A percentile compares a stretch with the other conserved stretches of the same genome.
These are phyloP conservation scores for Rhinichthys osculus DNA, from an alignment of 2,797 vertebrate species.

Conservation along the genomic window DNA sequence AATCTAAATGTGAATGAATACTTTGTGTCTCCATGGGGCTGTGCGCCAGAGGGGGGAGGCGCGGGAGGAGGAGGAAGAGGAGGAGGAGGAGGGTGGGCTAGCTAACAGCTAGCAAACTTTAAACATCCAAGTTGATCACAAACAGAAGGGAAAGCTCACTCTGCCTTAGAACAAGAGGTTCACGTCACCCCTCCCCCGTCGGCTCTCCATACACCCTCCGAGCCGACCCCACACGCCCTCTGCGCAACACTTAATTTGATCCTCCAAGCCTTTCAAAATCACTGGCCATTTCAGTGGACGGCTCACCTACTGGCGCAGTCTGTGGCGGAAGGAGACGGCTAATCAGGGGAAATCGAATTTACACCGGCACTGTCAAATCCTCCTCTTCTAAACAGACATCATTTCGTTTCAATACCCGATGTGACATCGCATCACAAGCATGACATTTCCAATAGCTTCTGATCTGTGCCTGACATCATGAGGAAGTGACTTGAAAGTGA, in stretches of 20 bases:
- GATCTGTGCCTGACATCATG: constrained; percentile 49
- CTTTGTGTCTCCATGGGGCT: constrained; percentile 83
- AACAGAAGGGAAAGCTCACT: constrained; percentile 80
- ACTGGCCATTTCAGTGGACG: constrained; percentile 66
- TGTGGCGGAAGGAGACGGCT: constrained; percentile 15
- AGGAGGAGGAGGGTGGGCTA: constrained; percentile 67
- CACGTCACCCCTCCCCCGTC: constrained; percentile 45
- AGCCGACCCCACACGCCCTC: constrained; percentile 57
- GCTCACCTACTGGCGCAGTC: constrained; percentile 44
- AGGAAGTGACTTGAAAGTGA: constrained; percentile 57
- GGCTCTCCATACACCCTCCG: constrained; percentile 51
- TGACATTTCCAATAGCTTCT: constrained; percentile 31
- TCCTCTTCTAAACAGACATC: constrained; percentile 38
- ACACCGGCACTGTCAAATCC: constrained; percentile 37
- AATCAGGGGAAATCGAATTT: constrained; percentile 54
- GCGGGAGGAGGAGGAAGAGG: constrained; percentile 58
- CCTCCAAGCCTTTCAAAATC: constrained; percentile 71
- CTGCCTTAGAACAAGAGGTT: constrained; percentile 71
- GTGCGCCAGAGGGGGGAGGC: constrained; percentile 64
- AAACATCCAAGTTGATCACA: constrained; percentile 83
- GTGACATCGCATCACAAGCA: constrained; percentile 41
- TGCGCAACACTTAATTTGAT: constrained; percentile 74
- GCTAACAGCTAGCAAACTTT: constrained; percentile 80
- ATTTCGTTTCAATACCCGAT: constrained; percentile 34
- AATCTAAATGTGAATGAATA: constrained; percentile 88